Conservation (phyloP, 2,113 vertebrate genomes). For the Gymnogyps californianus region DNA sequence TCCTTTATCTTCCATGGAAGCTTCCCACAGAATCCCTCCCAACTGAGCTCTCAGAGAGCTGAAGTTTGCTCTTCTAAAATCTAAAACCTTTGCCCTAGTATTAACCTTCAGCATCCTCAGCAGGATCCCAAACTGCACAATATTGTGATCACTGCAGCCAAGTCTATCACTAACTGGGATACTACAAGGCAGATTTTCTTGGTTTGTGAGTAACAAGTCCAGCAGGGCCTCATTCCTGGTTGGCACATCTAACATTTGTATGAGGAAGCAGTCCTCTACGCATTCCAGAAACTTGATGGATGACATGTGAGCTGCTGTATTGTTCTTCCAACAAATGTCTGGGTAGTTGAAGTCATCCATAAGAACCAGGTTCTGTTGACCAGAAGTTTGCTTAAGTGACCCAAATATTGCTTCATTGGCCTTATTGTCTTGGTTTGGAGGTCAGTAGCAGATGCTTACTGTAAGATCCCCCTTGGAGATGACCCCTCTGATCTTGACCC, state of each 20-base stretch:
- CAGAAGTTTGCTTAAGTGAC: neutral
- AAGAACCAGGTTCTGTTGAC: neutral
- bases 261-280: neutral
- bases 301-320: neutral
- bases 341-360: neutral
- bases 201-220: neutral
- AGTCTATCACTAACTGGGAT: neutral
- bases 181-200: neutral
- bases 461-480: neutral
- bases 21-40: too few species aligned
- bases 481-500: neutral
- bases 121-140: neutral
- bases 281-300: neutral
- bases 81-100: neutral
- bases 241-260: neutral
- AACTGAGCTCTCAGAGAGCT: neutral
- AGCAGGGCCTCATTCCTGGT: neutral
- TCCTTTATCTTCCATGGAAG: too few species aligned
- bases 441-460: neutral
- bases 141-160: neutral
- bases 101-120: neutral
- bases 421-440: neutral
- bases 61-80: neutral
- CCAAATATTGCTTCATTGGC: neutral
- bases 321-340: neutral